Base-by-base conservation (phyloP, 1,140 invertebrate genomes). In the Dufourea novaeangliae region DNA sequence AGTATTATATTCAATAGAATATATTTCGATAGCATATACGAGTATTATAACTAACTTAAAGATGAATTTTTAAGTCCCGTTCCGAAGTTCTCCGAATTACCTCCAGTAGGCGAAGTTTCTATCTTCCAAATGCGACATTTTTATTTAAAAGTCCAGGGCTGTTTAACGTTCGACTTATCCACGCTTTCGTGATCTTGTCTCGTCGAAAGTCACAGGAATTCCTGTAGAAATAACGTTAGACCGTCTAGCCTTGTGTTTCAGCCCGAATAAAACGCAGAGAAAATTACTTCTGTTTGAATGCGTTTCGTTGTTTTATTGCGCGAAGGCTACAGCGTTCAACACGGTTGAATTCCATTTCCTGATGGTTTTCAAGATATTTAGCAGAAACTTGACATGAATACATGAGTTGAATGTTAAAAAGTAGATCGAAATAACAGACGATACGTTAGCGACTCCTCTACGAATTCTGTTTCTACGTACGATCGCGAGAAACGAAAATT, bases 391-490 rank as follows among this genome's bases (percentile, higher is more conserved):
- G 22, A 6, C 25, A 1, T 25, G 34, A 12, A 34, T 25, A 14
- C 34, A 12, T 22, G 20, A 10, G 44, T 20, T 44, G 39, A 39
- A 73, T 29, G 54, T 73, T 73, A 27, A 41, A 75, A 37, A 68
- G 44, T 27, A 46, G 67, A 59, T 75, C 63, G 27, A 37, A 57
- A 68, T n/a, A 59, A 68, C 29, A 6, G 34, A 56, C 52, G 27
- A 57, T 39, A 39, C 39, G 61, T 11, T 34, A 32, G 32, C 62
- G 34, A 14, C 3, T n/a, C n/a, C n/a, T n/a, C n/a, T n/a, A n/a
- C 50, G 11, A 17, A 14, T 25, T 2, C 11, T 3, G 29, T n/a
- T 34, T 46, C 59, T 20, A 44, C 59, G 11, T 14, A 37, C 54
- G 20, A 22, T 29, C 6, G 29, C 7, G 46, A n/a, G 32, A 22